Conservation (phyloP, 1,140 invertebrate species). For the Phocides pigmalion region DNA sequence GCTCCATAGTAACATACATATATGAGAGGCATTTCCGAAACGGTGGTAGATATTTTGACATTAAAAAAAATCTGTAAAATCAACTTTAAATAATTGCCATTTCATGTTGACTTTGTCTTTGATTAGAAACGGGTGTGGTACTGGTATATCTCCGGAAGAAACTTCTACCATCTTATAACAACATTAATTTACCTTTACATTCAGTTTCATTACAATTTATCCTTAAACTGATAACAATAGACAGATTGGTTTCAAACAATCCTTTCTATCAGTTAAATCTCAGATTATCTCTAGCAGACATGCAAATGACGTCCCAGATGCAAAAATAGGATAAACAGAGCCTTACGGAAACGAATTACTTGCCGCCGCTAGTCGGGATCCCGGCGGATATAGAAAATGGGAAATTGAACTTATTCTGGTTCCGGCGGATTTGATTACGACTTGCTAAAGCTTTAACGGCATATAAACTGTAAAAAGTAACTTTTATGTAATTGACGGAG, state of each 20-base stretch:
- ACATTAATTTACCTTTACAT: no score
- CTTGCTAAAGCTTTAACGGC: not conserved
- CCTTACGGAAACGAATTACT: slow-evolving; percentile 1
- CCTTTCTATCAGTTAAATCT: not conserved
- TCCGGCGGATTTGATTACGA: slow-evolving; percentile 1
- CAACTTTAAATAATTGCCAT: no score
- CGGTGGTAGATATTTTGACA: no score
- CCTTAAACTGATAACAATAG: not conserved
- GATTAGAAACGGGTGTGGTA: no score
- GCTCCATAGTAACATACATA: no score
- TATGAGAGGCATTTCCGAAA: no score
- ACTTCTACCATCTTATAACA: no score
- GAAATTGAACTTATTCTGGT: not conserved
- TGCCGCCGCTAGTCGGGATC: not conserved
- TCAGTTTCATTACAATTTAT: no score
- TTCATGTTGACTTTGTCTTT: no score
- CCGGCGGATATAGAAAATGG: not conserved
- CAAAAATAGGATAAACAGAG: slow-evolving; percentile 7
- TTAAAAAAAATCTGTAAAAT: no score
- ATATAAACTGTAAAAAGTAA: not conserved
- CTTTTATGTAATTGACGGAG: not conserved
- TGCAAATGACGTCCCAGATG: slow-evolving; percentile 1
- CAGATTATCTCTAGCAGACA: not conserved
- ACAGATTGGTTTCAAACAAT: not conserved
- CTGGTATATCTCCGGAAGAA: no score